Base-by-base conservation (phyloP, 2,113 vertebrate species). In the Gymnarchus niloticus region DNA sequence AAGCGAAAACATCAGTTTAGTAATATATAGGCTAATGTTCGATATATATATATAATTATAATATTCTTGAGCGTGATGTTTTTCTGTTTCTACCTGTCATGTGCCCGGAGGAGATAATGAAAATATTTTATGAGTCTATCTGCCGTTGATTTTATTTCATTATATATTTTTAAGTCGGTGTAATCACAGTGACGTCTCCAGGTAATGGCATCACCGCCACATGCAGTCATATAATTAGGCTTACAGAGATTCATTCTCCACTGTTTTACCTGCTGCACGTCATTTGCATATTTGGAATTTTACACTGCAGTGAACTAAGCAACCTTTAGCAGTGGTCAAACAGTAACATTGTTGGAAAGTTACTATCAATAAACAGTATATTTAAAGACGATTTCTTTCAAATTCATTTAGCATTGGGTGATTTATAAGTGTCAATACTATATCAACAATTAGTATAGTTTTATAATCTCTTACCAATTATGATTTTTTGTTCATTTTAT, bases 201-300 rank as follows among this genome's bases (percentile, higher is more conserved):
- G 61, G 12, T 41, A 41, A 33, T 7, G 33, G 65, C 41, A 73
- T 19, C 10, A 94, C 92, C 95, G 95, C 90, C 86, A 88, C 90
- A 92, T 94, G 95, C 95, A 93, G 95, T 95, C 96, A 96, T 95
- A 96, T 92, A 94, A 96, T 94, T 91, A 93, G 95, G 97, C 97
- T 97, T 97, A 95, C 95, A 95, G 94, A 94, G 95, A 94, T 94
- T 97, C 96, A 97, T 97, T 96, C 95, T 94, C 94, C 93, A 91
- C 92, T 93, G 96, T 95, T 92, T 91, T 94, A 95, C 93, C 92
- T 95, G 95, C 96, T 94, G 94, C 94, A 93, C 92, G 93, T 89
- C 91, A 91, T 93, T 93, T 93, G 93, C 94, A 96, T 96, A 95
- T 96, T 28, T 93, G 91, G 92, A 92, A 93, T 97, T 97, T 95